Base-by-base conservation (phyloP, 2,797 vertebrate genomes). In the Hylomyscus alleni region DNA sequence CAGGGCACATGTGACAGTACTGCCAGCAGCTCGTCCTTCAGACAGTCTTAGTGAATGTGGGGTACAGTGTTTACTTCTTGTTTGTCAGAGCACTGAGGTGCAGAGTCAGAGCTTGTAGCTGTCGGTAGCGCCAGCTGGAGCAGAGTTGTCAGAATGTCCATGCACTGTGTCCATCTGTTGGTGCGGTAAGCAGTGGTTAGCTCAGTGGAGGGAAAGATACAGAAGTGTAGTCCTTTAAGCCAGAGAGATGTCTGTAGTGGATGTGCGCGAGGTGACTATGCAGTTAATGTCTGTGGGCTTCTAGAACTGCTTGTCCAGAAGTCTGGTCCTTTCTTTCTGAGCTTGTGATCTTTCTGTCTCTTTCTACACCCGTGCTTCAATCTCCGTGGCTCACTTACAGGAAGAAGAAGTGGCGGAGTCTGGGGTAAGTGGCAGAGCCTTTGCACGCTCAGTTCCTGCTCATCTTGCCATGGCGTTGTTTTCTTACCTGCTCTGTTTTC, bases 331-430 rank as follows among this genome's bases (percentile, higher is more conserved):
- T 99, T 99, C 99, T 99, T 99, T 99, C 99, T 99, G 99, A 99
- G 99, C 99, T 99, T 99, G 98, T 99, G 98, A 98, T 98, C 98
- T 99, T 98, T 98, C 98, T 99, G 98, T 99, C 98, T 99, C 98
- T 98, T 98, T 98, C 98, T 98, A 98, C 98, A 99, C 99, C 99
- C 99, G 97, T 98, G 99, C 99, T 99, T 99, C 99, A 99, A 98
- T 99, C 98, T 99, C 99, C 99, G 98, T 99, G 99, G 99, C 99
- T 99, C 98, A 99, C 98, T 99, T 99, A 98, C 99, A 99, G 99
- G 99, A 99, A 99, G 99, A 99, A 99, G 99, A 99, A 99, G 96
- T 99, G 99, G 99, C 99, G 99, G 98, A 99, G 99, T 99, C 98
- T 99, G 99, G 99, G 99, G 99, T 99, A 99, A 99, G 99, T 99